phyloP scores from a whole-genome alignment of 2,113 vertebrate species.

The Bombycilla garrulus region DNA sequence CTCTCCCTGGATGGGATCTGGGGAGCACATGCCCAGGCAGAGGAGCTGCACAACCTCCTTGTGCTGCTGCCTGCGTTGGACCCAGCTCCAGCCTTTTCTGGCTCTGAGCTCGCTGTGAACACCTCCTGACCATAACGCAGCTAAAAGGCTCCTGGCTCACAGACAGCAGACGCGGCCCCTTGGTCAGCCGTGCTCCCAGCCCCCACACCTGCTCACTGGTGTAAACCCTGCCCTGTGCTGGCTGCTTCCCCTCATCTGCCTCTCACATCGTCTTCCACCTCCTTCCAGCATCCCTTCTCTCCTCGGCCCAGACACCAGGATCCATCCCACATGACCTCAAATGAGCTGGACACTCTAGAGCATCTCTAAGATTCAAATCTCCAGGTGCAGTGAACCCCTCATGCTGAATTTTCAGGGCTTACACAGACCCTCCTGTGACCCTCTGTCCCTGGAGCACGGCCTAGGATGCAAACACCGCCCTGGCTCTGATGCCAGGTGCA shows the following conservation, averaged over 20 bases:
- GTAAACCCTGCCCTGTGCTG: neutral
- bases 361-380: neutral
- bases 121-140: accelerated
- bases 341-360: accelerated
- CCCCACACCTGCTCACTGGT: accelerated
- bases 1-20: neutral
- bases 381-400: neutral
- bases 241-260: neutral
- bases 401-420: neutral
- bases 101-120: neutral
- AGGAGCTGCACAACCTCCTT: neutral
- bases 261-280: neutral
- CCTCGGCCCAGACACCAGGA: neutral
- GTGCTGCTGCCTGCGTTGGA: neutral
- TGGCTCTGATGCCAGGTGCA: neutral
- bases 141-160: neutral
- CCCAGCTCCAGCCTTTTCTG: neutral
- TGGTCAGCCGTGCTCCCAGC: neutral
- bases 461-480: neutral
- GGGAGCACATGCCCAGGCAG: neutral
- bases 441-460: neutral
- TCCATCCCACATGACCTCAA: neutral
- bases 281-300: neutral
- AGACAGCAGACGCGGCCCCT: neutral
- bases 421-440: neutral